phyloP scores from a whole-genome alignment of 1,140 invertebrate species.

The Drosophila bocki region DNA sequence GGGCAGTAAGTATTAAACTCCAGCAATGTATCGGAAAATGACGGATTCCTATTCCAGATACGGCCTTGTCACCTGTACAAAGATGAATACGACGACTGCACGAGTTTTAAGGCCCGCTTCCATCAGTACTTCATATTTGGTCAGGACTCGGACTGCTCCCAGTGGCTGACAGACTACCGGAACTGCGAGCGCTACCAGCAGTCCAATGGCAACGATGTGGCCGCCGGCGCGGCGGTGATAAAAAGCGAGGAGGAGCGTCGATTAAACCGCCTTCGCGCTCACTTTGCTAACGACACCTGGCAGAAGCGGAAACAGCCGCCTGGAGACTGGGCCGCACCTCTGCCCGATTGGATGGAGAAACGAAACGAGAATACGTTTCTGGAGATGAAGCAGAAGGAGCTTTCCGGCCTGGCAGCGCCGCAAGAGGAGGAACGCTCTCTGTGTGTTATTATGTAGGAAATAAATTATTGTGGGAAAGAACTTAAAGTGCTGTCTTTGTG shows the following conservation, averaged over 20 bases:
- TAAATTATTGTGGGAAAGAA: conserved; percentile 8
- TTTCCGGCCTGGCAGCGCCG: conserved; percentile 80
- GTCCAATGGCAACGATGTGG: conserved; percentile 86
- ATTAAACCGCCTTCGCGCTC: conserved; percentile 87
- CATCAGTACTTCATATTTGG: conserved; percentile 95
- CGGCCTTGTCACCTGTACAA: conserved; percentile 90
- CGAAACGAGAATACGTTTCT: conserved; percentile 89
- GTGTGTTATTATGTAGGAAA: conserved; percentile 69
- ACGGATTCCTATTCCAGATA: conserved; percentile 86
- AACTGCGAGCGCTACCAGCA: conserved; percentile 90
- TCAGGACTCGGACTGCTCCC: conserved; percentile 89
- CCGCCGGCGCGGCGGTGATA: conserved; percentile 88
- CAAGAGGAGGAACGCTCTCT: conserved; percentile 51
- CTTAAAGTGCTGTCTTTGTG: not conserved
- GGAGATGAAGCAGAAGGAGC: conserved; percentile 87
- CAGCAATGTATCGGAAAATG: not conserved
- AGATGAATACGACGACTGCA: conserved; percentile 93
- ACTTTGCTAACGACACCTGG: conserved; percentile 92
- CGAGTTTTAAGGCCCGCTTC: conserved; percentile 90
- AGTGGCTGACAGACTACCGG: conserved; percentile 91
- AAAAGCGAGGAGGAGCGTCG: conserved; percentile 90
- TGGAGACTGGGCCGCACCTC: conserved; percentile 90
- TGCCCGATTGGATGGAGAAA: conserved; percentile 91
- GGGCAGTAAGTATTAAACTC: conserved; percentile 64
- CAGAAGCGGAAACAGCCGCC: conserved; percentile 90